These are phyloP conservation scores for Microcebus murinus DNA, from an alignment of 2,113 vertebrate species.

Conservation along the genomic window DNA sequence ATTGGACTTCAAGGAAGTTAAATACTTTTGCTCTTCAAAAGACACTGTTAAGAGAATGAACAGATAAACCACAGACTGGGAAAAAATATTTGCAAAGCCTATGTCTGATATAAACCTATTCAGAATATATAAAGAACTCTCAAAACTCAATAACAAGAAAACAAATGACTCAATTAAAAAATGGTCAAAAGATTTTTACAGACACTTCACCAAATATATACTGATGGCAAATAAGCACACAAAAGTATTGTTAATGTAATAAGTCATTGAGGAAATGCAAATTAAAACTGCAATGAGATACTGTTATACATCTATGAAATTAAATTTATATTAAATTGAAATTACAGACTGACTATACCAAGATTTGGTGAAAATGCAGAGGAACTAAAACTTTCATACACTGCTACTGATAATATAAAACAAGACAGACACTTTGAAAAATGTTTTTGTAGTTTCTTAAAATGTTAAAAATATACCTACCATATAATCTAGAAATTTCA, in stretches of 20 bases:
- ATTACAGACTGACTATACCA: not conserved
- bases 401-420: not conserved
- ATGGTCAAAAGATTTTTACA: not conserved
- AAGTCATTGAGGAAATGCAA: slow-evolving; percentile 12
- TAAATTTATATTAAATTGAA: not conserved
- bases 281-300: not conserved
- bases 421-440: not conserved
- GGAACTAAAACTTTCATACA: not conserved
- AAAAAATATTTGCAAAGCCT: not conserved
- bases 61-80: not conserved
- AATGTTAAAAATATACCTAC: not conserved
- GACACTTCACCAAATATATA: not conserved
- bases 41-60: not conserved
- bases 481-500: not conserved
- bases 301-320: not conserved
- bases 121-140: not conserved
- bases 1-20: not conserved
- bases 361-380: not conserved
- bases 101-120: not conserved
- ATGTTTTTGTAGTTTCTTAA: not conserved
- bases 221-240: not conserved
- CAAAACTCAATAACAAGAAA: not conserved
- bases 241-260: not conserved
- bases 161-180: not conserved
- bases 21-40: not conserved